Evolutionary conservation across 92 coral and sea anemone species (phyloP).

Genomic region (Epizoanthus stellaris): DNA sequence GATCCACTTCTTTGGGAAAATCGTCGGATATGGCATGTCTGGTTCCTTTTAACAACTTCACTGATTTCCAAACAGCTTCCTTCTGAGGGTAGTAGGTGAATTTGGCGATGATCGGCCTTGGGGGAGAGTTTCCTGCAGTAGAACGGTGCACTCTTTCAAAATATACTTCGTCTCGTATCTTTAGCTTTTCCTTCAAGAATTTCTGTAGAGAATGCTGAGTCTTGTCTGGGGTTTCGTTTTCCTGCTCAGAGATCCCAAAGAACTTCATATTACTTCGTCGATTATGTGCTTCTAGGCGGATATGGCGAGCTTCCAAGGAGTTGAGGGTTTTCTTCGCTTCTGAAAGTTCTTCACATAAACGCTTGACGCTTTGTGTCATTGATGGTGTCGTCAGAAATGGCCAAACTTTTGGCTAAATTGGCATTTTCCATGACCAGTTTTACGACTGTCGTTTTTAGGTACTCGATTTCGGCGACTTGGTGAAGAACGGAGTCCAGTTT

Average conservation of each 20-base stretch:
- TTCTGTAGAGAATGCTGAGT: background rate
- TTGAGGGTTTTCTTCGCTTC: background rate
- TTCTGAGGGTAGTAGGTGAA: background rate
- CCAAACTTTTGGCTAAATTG: background rate
- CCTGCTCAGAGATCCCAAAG: background rate
- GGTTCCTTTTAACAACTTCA: background rate
- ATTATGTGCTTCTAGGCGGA: background rate
- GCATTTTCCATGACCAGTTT: background rate
- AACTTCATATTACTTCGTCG: background rate
- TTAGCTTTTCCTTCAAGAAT: background rate
- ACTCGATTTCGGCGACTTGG: background rate
- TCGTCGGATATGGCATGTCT: background rate
- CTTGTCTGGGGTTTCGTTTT: background rate
- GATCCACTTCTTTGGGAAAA: background rate
- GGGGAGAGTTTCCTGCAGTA: background rate
- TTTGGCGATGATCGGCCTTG: background rate
- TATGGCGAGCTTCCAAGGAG: background rate
- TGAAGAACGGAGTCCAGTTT: slow-evolving; percentile 14
- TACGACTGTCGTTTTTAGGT: background rate
- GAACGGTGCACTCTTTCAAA: slow-evolving; percentile 1
- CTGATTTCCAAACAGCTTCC: background rate
- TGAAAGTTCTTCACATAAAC: background rate
- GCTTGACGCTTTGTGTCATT: background rate
- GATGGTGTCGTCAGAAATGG: slow-evolving; percentile 4
- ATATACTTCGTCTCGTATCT: background rate